These are phyloP conservation scores for Pelosia muscerda DNA, from an alignment of 2,888 invertebrate species.

Conservation along the genomic window DNA sequence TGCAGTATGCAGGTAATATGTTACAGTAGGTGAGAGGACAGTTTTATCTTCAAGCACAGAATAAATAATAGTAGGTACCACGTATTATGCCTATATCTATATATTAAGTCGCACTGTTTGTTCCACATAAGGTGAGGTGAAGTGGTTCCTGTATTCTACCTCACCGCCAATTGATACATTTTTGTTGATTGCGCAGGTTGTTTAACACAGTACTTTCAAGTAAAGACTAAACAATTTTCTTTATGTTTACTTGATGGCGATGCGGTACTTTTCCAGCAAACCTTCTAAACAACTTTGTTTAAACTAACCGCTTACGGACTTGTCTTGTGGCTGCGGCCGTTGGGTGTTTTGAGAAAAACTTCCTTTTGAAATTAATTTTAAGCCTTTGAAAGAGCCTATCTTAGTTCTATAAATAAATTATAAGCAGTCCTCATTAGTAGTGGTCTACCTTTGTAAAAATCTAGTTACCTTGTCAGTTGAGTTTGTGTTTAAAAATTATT, in stretches of 20 bases:
- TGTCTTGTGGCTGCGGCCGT: background rate
- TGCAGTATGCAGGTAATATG: too few relatives aligned
- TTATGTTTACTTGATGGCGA: background rate
- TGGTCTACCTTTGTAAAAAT: background rate
- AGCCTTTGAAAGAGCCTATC: background rate
- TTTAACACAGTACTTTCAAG: background rate
- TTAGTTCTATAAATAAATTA: background rate
- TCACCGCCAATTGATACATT: too few relatives aligned
- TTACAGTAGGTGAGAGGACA: too few relatives aligned
- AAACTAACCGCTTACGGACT: background rate
- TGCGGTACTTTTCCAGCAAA: background rate
- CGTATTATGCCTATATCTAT: too few relatives aligned
- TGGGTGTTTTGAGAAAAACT: slow-evolving; percentile 4
- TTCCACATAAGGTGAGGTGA: too few relatives aligned
- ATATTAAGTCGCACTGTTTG: too few relatives aligned
- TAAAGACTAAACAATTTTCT: background rate
- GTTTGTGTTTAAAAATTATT: background rate
- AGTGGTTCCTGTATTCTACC: too few relatives aligned
- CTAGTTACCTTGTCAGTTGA: background rate
- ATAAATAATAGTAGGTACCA: too few relatives aligned
- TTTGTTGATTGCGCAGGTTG: too few relatives aligned
- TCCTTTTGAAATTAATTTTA: slow-evolving; percentile 2
- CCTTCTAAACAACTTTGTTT: background rate
- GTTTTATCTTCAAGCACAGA: too few relatives aligned
- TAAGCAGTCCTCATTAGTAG: background rate